Percentiles rank a stretch among this genome's conserved stretches.
These are phyloP conservation scores for Pachymerium ferrugineum DNA, from an alignment of 2,888 invertebrate genomes.

Conservation along the genomic window DNA sequence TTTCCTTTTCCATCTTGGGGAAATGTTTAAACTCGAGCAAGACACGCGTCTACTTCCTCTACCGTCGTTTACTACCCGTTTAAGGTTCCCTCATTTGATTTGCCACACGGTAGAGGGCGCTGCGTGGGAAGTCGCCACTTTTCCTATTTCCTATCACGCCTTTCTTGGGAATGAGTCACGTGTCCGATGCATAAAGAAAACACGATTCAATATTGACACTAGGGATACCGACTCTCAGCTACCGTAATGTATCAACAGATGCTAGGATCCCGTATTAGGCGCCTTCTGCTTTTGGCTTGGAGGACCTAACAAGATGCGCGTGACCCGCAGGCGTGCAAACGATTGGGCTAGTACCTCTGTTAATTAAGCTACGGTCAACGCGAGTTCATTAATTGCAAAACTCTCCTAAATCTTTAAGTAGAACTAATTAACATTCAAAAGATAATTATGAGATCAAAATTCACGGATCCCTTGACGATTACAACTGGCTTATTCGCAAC, in stretches of 20 bases:
- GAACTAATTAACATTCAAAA: conserved; percentile 16
- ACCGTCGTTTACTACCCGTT: conserved; percentile 9
- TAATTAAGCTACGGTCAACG: background rate
- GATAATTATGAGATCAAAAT: conserved; percentile 2
- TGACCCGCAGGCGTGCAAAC: too few species aligned
- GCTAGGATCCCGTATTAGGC: too few species aligned
- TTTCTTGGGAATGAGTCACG: background rate
- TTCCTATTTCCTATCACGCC: background rate
- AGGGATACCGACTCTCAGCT: too few species aligned
- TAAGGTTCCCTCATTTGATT: background rate
- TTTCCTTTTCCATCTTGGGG: conserved; percentile 17
- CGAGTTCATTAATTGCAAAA: conserved; percentile 12
- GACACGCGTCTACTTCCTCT: conserved; percentile 5
- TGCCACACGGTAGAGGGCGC: too few species aligned
- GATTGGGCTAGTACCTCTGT: too few species aligned
- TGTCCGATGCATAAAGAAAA: background rate
- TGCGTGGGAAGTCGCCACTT: too few species aligned
- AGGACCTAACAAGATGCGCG: too few species aligned
- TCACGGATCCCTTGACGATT: background rate
- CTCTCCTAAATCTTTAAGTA: conserved; percentile 6
- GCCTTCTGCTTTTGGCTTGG: too few species aligned
- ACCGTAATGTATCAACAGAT: too few species aligned
- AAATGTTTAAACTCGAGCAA: conserved; percentile 16
- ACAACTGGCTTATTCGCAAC: background rate
- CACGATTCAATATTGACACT: background rate